Evolutionary conservation across 2,113 vertebrate genomes (phyloP).

Genomic region (Oncorhynchus keta): DNA sequence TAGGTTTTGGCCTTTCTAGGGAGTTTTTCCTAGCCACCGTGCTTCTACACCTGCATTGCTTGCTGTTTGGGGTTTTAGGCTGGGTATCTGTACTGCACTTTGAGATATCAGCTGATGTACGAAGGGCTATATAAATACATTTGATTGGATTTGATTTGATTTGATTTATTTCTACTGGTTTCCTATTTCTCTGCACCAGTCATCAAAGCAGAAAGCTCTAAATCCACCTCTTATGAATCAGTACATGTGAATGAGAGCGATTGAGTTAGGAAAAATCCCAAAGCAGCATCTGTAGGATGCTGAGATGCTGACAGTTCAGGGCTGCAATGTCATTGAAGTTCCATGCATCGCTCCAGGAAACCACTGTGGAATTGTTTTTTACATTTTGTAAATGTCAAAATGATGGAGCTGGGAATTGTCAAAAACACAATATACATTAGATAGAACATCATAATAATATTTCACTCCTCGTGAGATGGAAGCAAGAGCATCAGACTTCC

Average conservation of each 20-base stretch:
- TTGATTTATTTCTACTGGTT: slow-evolving; percentile 15
- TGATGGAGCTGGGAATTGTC: no score
- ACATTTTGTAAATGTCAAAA: no score
- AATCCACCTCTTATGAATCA: slow-evolving; percentile 29
- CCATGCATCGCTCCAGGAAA: slow-evolving; percentile 43
- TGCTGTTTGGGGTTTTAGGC: no score
- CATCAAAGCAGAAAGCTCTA: slow-evolving; percentile 28
- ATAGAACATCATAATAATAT: background rate
- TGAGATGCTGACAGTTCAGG: slow-evolving; percentile 20
- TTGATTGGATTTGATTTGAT: no score
- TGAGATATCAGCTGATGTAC: no score
- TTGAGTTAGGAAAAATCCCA: slow-evolving; percentile 44
- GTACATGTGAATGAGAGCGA: slow-evolving; percentile 37
- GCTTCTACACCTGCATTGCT: no score
- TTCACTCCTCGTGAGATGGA: background rate
- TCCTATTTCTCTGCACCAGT: no score
- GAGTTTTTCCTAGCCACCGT: no score
- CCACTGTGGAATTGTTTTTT: background rate
- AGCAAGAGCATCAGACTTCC: background rate
- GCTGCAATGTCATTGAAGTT: slow-evolving; percentile 46
- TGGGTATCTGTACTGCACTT: no score
- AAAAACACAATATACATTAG: no score
- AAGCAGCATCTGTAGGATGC: slow-evolving; percentile 41
- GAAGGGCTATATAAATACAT: no score
- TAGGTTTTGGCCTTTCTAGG: no score